These are phyloP conservation scores for Diorhabda carinulata DNA, from an alignment of 1,140 invertebrate species.

Conservation along the genomic window DNA sequence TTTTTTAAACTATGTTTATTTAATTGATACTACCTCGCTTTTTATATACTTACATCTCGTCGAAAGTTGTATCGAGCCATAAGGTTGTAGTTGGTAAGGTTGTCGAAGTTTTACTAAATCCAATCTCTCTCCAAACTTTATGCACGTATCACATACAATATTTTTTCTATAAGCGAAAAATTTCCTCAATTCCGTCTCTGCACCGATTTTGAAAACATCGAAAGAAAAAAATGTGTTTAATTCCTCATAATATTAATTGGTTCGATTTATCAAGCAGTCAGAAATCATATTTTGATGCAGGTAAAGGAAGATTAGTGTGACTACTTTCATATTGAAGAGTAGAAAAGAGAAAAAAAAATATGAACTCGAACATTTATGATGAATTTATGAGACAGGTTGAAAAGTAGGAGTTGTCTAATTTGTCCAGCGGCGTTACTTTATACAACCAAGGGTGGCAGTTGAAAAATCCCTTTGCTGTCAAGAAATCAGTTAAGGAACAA, in stretches of 20 bases:
- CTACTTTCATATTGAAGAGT: not conserved
- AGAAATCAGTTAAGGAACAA: too few species aligned
- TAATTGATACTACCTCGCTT: too few species aligned
- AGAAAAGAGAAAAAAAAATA: conserved; percentile 4
- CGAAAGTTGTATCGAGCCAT: too few species aligned
- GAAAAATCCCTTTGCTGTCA: too few species aligned
- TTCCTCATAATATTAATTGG: conserved; percentile 27
- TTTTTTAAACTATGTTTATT: too few species aligned
- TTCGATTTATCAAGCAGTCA: conserved; percentile 25
- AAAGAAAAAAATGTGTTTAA: conserved; percentile 17
- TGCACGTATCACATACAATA: not conserved
- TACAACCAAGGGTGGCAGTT: too few species aligned
- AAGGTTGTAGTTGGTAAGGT: too few species aligned
- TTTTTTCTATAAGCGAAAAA: not conserved
- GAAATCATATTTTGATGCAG: conserved; percentile 26
- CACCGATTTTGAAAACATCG: conserved; percentile 9
- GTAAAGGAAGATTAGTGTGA: conserved; percentile 18
- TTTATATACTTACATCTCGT: too few species aligned
- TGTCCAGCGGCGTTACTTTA: conserved; percentile 4
- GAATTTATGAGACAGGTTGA: conserved; percentile 26
- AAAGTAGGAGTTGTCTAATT: conserved; percentile 16
- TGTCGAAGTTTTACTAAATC: too few species aligned
- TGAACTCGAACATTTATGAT: conserved; percentile 17
- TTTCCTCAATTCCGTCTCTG: not conserved
- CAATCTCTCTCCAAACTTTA: not conserved